These are phyloP conservation scores for Pomatorhinus ruficollis DNA, from an alignment of 2,113 vertebrate species.

Conservation along the genomic window DNA sequence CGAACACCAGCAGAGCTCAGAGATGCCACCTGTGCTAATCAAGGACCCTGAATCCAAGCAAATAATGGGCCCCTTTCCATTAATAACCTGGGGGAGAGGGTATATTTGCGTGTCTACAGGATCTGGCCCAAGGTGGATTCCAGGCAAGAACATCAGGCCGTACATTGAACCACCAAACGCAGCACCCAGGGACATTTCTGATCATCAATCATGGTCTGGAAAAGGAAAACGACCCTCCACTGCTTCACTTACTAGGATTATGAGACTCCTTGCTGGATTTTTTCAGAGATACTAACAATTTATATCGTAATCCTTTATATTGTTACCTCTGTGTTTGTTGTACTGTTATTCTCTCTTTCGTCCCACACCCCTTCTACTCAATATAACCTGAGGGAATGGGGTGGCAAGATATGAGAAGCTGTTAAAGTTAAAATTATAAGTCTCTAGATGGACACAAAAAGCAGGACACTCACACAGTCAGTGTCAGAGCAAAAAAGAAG, in stretches of 20 bases:
- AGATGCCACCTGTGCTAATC: neutral
- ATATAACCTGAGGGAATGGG: neutral
- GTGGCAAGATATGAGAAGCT: neutral
- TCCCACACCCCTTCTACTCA: neutral
- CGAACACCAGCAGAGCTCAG: neutral
- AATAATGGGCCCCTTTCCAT: neutral
- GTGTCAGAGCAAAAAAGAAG: too few species aligned
- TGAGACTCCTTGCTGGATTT: too few species aligned
- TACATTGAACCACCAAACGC: neutral
- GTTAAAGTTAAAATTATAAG: neutral
- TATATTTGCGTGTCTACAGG: neutral
- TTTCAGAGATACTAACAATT: too few species aligned
- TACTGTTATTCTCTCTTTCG: neutral
- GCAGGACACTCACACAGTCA: too few species aligned
- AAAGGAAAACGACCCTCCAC: neutral
- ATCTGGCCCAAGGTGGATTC: neutral
- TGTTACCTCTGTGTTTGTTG: neutral
- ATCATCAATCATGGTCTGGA: too few species aligned
- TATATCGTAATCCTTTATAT: neutral
- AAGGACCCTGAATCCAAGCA: neutral
- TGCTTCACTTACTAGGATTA: neutral
- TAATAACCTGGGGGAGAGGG: neutral
- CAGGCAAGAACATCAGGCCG: neutral
- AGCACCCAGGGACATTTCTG: neutral
- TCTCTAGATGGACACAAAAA: neutral